A percentile compares a stretch with the other conserved stretches of the same genome.
Evolutionary conservation across 2,797 vertebrate species (phyloP).

Genomic region (Chrysocyon brachyurus): DNA sequence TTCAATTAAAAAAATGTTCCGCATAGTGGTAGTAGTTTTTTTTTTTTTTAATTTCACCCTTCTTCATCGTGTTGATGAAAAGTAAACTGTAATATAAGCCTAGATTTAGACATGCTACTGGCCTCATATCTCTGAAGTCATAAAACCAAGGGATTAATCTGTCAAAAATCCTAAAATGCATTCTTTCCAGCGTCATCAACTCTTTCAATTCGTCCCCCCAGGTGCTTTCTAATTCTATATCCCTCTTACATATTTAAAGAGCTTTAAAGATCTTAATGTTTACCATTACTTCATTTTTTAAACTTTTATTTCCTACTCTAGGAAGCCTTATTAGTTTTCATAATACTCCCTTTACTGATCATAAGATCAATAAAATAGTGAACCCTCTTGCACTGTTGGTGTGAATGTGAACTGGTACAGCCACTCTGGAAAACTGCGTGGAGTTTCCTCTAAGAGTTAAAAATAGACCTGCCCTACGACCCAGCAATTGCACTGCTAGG

Average conservation of each 20-base stretch:
- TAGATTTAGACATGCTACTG: conserved; percentile 46
- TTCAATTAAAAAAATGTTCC: conserved; percentile 1
- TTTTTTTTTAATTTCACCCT: neutral
- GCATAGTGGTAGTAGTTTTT: neutral
- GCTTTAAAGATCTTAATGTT: conserved; percentile 74
- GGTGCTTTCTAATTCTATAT: conserved; percentile 66
- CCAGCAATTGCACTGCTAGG: too few species aligned
- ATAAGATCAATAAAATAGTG: conserved; percentile 66
- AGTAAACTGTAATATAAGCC: neutral
- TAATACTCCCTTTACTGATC: conserved; percentile 58
- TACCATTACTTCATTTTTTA: conserved; percentile 72
- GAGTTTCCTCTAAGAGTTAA: too few species aligned
- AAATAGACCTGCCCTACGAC: too few species aligned
- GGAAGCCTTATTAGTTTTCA: conserved; percentile 75
- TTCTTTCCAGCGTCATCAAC: conserved; percentile 51
- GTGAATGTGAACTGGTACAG: too few species aligned
- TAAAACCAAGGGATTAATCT: conserved; percentile 59
- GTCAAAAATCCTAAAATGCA: conserved; percentile 61
- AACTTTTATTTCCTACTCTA: conserved; percentile 72
- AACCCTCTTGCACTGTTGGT: too few species aligned
- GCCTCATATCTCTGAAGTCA: conserved; percentile 37
- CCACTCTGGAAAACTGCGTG: too few species aligned
- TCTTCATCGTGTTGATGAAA: conserved; percentile 48
- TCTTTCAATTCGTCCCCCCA: conserved; percentile 34
- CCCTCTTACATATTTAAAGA: conserved; percentile 76